Base-by-base conservation (phyloP, 1,140 invertebrate species). In the Bilobella aurantiaca region DNA sequence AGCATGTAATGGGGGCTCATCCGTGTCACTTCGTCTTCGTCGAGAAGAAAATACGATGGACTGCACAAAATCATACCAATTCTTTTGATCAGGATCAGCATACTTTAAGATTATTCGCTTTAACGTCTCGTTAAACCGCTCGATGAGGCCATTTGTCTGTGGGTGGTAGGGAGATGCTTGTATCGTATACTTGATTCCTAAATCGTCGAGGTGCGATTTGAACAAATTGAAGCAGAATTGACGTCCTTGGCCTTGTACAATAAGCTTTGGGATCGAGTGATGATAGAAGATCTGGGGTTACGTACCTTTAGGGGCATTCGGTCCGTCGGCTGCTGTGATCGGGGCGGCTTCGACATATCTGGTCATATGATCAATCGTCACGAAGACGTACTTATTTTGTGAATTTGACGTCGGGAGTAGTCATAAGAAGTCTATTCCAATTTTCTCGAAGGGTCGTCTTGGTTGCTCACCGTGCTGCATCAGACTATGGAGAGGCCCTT, bases 21-120 rank as follows among this genome's bases (percentile, higher is more conserved):
- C 14, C 73, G 71, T 0, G 77, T 81, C 0, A 75, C 71, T 47
- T 66, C 66, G 61, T 82, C 79, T 1, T 74, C 32, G 76, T 72
- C 0, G 77, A 62, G 79, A 78, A 3, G 74, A 75, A 68, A 79
- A 80, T 14, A 75, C 75, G 0, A 78, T 78, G n/a, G 75, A 75
- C 1, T 73, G 74, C 1, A 80, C 64, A 5, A 74, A 77, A 61
- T 74, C 58, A 58, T 81, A 78, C 80, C 80, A 82, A 64, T 81
- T 74, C 14, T 42, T 69, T 16, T 74, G 74, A 28, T 74, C 65
- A 12, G 69, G 21, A 23, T 70, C 74, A 8, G 76, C 66, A 68
- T 77, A 81, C 66, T 77, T 66, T 27, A 27, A 5, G 23, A 63
- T 34, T 3, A 46, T 64, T 8, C 32, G 29, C n/a, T 58, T 58